A percentile compares a stretch with the other conserved stretches of the same genome.
Conservation (phyloP, 2,797 vertebrate species). For the Parotocinclus haroldoi region DNA sequence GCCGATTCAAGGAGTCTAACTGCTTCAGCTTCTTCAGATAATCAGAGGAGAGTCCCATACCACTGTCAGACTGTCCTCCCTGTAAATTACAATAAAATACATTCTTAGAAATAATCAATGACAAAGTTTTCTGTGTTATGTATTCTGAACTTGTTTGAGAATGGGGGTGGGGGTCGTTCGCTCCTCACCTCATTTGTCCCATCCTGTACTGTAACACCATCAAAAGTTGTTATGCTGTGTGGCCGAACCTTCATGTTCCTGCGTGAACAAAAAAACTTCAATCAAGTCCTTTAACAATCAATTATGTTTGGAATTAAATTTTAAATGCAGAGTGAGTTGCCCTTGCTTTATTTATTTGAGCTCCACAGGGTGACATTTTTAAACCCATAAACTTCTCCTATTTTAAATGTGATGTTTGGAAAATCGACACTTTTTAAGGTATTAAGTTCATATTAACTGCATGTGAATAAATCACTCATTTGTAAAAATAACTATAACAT, state of each 20-base stretch:
- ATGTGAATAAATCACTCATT: no score
- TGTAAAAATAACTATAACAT: no score
- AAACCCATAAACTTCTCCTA: neutral
- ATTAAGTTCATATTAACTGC: no score
- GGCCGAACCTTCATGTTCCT: slow-evolving; percentile 83
- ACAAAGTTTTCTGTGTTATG: no score
- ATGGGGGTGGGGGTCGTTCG: slow-evolving; percentile 7
- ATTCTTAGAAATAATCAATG: neutral
- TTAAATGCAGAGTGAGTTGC: slow-evolving; percentile 41
- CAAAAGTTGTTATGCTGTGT: slow-evolving; percentile 85
- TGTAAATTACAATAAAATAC: slow-evolving; percentile 50
- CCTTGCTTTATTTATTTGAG: neutral
- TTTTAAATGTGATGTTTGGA: neutral
- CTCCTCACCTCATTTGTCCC: slow-evolving; percentile 75
- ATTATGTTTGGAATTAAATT: slow-evolving; percentile 32
- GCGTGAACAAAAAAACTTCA: slow-evolving; percentile 7
- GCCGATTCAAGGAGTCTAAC: slow-evolving; percentile 79
- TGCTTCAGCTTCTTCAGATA: slow-evolving; percentile 82
- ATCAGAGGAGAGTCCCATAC: slow-evolving; percentile 83
- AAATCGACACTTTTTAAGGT: no score
- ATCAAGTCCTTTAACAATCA: neutral
- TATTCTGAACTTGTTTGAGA: neutral
- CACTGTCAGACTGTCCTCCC: slow-evolving; percentile 83
- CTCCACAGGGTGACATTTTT: neutral
- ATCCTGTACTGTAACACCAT: slow-evolving; percentile 79